These are phyloP conservation scores for Salticus scenicus DNA, from an alignment of 2,888 invertebrate genomes.

Conservation along the genomic window DNA sequence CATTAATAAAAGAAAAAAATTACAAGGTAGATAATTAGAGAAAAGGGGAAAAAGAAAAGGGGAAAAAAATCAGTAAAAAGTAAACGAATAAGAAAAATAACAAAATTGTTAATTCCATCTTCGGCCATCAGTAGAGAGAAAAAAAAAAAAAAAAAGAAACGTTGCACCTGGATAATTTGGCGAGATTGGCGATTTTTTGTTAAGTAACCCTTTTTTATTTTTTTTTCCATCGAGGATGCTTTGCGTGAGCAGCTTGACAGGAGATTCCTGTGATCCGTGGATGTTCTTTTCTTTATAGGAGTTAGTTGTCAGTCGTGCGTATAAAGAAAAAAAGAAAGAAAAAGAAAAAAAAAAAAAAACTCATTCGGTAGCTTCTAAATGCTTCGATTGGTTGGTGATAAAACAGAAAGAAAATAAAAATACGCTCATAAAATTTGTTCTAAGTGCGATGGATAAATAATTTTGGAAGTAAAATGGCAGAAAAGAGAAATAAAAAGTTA, in stretches of 20 bases:
- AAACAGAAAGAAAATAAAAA: too few species aligned
- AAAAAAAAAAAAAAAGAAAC: neutral
- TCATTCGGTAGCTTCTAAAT: neutral
- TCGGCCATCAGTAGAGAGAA: neutral
- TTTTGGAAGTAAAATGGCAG: neutral
- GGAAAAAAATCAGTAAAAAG: neutral
- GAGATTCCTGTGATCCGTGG: neutral
- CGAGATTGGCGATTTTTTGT: neutral
- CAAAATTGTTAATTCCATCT: neutral
- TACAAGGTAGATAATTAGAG: neutral
- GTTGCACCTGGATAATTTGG: constrained; percentile 5
- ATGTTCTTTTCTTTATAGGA: neutral
- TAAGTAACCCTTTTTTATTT: neutral
- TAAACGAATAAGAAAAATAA: neutral
- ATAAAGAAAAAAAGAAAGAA: too few species aligned
- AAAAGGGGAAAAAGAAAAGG: neutral
- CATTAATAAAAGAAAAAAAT: neutral
- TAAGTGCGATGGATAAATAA: neutral
- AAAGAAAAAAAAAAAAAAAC: neutral
- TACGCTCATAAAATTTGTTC: neutral
- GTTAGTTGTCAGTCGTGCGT: neutral
- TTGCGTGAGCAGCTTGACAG: neutral
- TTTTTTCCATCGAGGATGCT: neutral
- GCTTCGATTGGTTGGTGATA: neutral
- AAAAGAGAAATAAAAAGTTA: too few species aligned